Percentiles rank a stretch among this genome's conserved stretches.
Evolutionary conservation across 2,113 vertebrate species (phyloP).

Genomic region (Dasyurus viverrinus): DNA sequence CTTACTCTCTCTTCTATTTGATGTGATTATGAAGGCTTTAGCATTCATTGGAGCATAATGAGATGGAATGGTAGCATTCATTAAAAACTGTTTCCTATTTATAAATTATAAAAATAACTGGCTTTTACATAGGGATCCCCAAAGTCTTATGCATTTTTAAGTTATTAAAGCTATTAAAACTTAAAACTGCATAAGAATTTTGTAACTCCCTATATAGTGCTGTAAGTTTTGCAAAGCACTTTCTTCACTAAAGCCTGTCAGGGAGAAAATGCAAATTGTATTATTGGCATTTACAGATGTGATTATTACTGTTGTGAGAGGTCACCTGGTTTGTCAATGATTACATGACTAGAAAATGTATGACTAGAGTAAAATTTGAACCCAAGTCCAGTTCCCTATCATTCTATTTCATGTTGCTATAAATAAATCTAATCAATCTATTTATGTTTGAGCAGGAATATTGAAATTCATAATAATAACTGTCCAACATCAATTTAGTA

Average conservation of each 20-base stretch:
- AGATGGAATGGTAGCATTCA: not conserved
- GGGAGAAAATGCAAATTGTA: not conserved
- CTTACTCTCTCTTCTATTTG: not conserved
- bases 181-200: not conserved
- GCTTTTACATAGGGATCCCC: not conserved
- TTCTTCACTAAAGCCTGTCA: not conserved
- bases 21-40: not conserved
- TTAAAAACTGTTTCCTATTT: not conserved
- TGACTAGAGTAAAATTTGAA: not conserved
- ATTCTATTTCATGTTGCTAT: not conserved
- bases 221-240: not conserved
- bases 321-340: not conserved
- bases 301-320: not conserved
- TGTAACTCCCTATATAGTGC: not conserved
- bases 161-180: not conserved
- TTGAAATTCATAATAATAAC: conserved; percentile 31
- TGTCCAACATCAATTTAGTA: conserved; percentile 21
- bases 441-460: conserved; percentile 25
- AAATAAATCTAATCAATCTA: not conserved
- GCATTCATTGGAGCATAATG: not conserved
- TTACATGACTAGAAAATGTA: not conserved
- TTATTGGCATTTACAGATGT: not conserved
- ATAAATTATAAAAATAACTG: not conserved
- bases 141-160: not conserved
- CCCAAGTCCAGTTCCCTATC: not conserved